Evolutionary conservation across 2,113 vertebrate species (phyloP), one percentile per base, ranked within the genome.

Genomic region (Paramormyrops kingsleyae): DNA sequence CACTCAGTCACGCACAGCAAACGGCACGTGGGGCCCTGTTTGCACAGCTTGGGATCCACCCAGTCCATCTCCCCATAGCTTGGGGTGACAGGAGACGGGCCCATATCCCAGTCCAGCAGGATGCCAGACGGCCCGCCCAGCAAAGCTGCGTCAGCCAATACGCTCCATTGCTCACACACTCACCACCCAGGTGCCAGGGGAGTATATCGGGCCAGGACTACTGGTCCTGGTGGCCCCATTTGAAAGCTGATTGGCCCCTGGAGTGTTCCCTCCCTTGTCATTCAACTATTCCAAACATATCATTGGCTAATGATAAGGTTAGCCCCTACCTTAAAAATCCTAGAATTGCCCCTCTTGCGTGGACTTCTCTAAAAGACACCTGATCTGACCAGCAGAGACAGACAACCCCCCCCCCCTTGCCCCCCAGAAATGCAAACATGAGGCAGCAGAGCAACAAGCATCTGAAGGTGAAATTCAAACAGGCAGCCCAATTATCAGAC

Each of bases 1-100:
- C 66, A 46, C 27, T 90, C 90, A 91, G 92, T 91, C 95, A 94
- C 91, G 91, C 91, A 92, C 91, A 83, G 92, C 92, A 93, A 93
- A 94, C 89, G 12, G 49, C 31, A 84, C 24, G 7, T 44, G 47
- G 70, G 6, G 77, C 31, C 35, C 27, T 53, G 62, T 53, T 53
- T 83, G 77, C 19, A 89, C 74, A 83, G 47, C 70, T 3, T 31
- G 9, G 46, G 15, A 10, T 10, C 27, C 62, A 49, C 66, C 35
- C 1, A 2, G 35, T 42, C 15, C 74, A 17, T 39, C 70, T 31
- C 35, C 35, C 74, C 31, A 4, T 5, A 42, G 13, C 74, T 42
- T 21, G 83, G 21, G 83, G 17, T 84, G 19, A 19, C 39, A 21
- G 83, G 44, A 84, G 21, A 47, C 83, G 10, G 80, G 44, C 9